Evolutionary conservation across 2,113 vertebrate species (phyloP).

Genomic region (Chunga burmeisteri): DNA sequence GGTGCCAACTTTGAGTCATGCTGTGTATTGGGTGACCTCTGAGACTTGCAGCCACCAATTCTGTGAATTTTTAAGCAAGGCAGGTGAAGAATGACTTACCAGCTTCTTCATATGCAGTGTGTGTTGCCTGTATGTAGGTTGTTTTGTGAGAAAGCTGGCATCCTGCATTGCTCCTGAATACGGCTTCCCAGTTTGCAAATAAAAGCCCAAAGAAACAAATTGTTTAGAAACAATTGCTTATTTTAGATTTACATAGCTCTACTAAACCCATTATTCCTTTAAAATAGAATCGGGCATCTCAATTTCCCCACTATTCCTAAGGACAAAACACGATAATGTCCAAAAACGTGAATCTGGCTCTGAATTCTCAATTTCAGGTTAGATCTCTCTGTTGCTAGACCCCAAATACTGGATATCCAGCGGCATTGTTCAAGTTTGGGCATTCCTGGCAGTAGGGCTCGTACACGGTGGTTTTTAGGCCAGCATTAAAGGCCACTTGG

Average conservation of each 20-base stretch:
- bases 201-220: not conserved
- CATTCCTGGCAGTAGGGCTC: not conserved
- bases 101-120: not conserved
- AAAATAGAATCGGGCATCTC: not conserved
- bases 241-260: not conserved
- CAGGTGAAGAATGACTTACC: not conserved
- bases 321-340: not conserved
- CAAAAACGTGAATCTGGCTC: not conserved
- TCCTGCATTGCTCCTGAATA: not conserved
- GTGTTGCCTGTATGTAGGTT: not conserved
- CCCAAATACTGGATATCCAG: not conserved
- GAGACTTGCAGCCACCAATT: not conserved
- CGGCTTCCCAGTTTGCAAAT: not conserved
- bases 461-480: not conserved
- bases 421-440: not conserved
- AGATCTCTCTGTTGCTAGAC: not conserved
- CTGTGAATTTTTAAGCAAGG: not conserved
- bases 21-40: not conserved
- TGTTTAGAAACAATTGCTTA: not conserved
- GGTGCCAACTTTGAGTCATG: not conserved
- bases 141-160: not conserved
- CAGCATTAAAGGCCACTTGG: not conserved
- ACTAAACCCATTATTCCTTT: not conserved
- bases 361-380: not conserved
- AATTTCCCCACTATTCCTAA: not conserved